Base-by-base conservation (phyloP, 2,888 invertebrate species). In the Brachycybe producta region DNA sequence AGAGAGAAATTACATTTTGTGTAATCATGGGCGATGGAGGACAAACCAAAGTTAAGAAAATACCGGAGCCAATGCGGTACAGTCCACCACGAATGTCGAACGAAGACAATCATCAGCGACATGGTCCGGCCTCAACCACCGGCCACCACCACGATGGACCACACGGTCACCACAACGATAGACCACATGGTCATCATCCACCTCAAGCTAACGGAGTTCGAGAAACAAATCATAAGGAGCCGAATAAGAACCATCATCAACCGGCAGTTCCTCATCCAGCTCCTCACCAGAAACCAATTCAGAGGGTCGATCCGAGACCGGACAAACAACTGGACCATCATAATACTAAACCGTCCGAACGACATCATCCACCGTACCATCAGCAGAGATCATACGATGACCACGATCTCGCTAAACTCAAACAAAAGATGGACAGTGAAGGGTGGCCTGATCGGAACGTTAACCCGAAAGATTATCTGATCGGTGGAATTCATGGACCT, bases 391-490 rank as follows among this genome's bases (percentile, higher is more conserved):
- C 28, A 19, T 49, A 41, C 28, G 49, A 49, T 34, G 49, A 49
- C 24, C 34, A 41, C 24, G 49, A 49, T 8, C 23, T 49, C 15
- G 27, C 21, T 13, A 32, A 24, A 27, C 24, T 40, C n/a, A 27
- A 34, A 5, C 40, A 49, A 34, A 19, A 41, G 23, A 42, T 42
- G 49, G 49, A 49, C 23, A 38, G 49, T 24, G 32, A 49, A 30
- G 41, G 42, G 15, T 49, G 49, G 49, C 49, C 49, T 2, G 26
- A 23, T n/a, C 45, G 34, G 11, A 23, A 23, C 19, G n/a, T n/a
- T n/a, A 46, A 51, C 34, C 44, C 51, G n/a, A 51, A 51, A 28
- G 51, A 51, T 30, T 51, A 51, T 34, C 51, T 51, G 21, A 51
- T 51, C 39, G 51, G 51, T 11, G 51, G 51, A 36, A 51, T 51